These are phyloP conservation scores for Petrophora chlorosata DNA, from an alignment of 2,888 invertebrate genomes.

Conservation along the genomic window DNA sequence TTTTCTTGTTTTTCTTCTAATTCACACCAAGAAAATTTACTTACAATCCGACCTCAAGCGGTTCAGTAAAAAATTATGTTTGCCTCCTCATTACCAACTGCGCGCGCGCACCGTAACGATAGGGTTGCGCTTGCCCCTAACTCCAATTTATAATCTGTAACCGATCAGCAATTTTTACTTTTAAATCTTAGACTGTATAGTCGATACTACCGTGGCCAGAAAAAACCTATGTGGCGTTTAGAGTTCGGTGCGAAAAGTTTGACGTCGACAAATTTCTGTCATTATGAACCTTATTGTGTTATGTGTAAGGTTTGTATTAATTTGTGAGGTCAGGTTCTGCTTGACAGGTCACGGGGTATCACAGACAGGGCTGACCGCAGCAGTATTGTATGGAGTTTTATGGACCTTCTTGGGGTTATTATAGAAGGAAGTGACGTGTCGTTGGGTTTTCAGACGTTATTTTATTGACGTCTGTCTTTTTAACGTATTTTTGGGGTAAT, in stretches of 20 bases:
- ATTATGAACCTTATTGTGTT: conserved; percentile 3
- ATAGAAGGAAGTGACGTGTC: conserved; percentile 67
- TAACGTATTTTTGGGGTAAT: conserved; percentile 30
- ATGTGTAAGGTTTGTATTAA: conserved; percentile 14
- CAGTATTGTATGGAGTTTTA: conserved; percentile 58
- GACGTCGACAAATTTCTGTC: not conserved
- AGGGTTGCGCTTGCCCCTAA: conserved; percentile 66
- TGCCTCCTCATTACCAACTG: conserved; percentile 68
- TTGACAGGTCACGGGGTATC: conserved; percentile 40
- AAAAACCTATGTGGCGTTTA: conserved; percentile 9
- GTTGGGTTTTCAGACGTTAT: conserved; percentile 67
- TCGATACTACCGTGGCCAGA: not conserved
- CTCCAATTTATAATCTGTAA: conserved; percentile 17
- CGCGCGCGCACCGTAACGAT: conserved; percentile 70
- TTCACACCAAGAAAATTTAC: conserved; percentile 49
- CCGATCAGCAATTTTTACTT: conserved; percentile 4
- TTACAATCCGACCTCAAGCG: conserved; percentile 15
- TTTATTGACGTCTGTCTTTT: conserved; percentile 54
- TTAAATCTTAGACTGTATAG: not conserved
- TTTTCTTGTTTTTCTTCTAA: conserved; percentile 44
- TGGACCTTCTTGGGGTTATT: conserved; percentile 53
- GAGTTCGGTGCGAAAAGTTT: conserved; percentile 4
- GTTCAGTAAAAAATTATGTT: conserved; percentile 48
- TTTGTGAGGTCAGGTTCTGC: conserved; percentile 40
- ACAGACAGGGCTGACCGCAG: conserved; percentile 52